phyloP scores from a whole-genome alignment of 2,888 invertebrate genomes.

The Agrotis segetum region DNA sequence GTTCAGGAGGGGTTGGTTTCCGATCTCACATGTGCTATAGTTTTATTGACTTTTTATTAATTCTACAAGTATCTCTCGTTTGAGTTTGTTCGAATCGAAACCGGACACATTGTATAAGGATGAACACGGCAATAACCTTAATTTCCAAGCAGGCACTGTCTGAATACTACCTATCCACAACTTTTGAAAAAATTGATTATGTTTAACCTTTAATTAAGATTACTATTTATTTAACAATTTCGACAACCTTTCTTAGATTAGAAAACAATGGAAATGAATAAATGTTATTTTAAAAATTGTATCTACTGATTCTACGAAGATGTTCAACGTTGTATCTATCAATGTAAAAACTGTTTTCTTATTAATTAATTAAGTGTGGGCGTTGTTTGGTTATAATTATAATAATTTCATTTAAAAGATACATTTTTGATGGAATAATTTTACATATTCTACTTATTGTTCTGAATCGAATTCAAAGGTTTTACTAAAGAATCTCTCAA shows the following conservation, averaged over 20 bases:
- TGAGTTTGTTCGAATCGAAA: no score
- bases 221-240: neutral
- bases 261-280: neutral
- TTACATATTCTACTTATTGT: neutral
- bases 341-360: neutral
- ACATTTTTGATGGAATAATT: neutral
- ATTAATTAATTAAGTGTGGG: neutral
- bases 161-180: neutral
- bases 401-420: neutral
- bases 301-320: neutral
- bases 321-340: neutral
- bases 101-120: no score
- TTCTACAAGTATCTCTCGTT: no score
- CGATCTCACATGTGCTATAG: no score
- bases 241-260: neutral
- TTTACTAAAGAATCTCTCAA: no score
- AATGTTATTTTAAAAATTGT: neutral
- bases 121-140: no score
- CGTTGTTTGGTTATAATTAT: conserved; percentile 8
- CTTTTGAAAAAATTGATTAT: no score
- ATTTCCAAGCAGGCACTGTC: neutral
- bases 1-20: no score
- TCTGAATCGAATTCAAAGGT: neutral
- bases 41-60: no score
- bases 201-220: neutral